Percentiles rank a stretch among this genome's conserved stretches.
Evolutionary conservation across 2,113 vertebrate genomes (phyloP).

Genomic region (Ranitomeya imitator): DNA sequence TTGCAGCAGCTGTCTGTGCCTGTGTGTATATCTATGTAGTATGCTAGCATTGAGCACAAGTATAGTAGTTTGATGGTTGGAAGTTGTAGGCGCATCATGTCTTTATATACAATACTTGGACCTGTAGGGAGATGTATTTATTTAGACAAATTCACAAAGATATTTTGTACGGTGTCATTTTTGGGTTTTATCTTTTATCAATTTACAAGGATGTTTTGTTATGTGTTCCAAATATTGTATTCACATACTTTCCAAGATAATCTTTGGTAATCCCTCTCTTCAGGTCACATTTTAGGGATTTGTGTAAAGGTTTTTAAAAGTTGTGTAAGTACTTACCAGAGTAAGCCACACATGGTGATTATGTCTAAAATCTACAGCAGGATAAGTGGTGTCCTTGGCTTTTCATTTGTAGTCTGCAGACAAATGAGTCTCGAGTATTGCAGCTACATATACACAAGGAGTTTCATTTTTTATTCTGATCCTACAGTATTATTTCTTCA

Average conservation of each 20-base stretch:
- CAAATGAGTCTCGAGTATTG: not conserved
- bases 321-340: constrained; percentile 14
- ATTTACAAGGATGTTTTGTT: constrained; percentile 40
- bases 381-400: not conserved
- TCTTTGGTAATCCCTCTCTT: constrained; percentile 46
- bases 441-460: not conserved
- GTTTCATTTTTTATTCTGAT: too few species aligned
- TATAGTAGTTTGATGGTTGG: not conserved
- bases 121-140: not conserved
- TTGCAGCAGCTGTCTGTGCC: too few species aligned
- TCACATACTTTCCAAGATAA: constrained; percentile 51
- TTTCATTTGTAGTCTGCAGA: not conserved
- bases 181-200: not conserved
- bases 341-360: not conserved
- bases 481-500: too few species aligned
- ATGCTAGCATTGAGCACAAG: too few species aligned
- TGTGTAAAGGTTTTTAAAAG: constrained; percentile 26
- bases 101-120: not conserved
- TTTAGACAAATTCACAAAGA: not conserved
- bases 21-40: too few species aligned
- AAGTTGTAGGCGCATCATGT: too few species aligned
- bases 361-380: not conserved
- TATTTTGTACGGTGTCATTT: not conserved
- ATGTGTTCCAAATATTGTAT: constrained; percentile 49
- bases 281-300: constrained; percentile 53